These are phyloP conservation scores for Calidris pygmaea DNA, from an alignment of 2,113 vertebrate species.

Conservation along the genomic window DNA sequence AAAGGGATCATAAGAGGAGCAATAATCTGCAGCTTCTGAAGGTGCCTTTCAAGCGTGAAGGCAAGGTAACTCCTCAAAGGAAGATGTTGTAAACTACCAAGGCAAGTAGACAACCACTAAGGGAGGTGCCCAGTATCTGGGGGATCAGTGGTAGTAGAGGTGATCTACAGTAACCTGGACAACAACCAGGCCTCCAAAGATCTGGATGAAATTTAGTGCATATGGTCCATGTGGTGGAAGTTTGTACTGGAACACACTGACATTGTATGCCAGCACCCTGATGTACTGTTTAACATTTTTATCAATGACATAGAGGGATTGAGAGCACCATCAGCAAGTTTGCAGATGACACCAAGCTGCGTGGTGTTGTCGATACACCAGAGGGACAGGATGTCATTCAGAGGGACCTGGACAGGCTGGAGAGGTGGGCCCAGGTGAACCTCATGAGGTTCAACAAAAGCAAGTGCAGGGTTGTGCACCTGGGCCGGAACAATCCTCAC, in stretches of 20 bases:
- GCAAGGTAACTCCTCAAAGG: not conserved
- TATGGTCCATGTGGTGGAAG: not conserved
- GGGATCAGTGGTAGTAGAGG: not conserved
- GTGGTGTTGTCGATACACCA: too few relatives aligned
- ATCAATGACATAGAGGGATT: too few relatives aligned
- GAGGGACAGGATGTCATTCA: too few relatives aligned
- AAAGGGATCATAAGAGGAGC: not conserved
- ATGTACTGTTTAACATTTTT: too few relatives aligned
- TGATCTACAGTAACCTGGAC: not conserved
- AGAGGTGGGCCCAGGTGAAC: too few relatives aligned
- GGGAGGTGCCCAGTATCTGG: not conserved
- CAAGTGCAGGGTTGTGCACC: too few relatives aligned
- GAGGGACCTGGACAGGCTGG: too few relatives aligned
- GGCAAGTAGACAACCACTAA: not conserved
- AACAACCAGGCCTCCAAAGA: not conserved
- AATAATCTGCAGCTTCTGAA: not conserved
- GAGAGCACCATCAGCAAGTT: too few relatives aligned
- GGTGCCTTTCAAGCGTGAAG: not conserved
- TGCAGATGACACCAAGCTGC: too few relatives aligned
- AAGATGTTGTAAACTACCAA: not conserved
- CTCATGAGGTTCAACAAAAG: too few relatives aligned
- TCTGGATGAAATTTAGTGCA: not conserved
- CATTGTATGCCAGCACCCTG: not conserved
- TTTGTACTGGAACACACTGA: not conserved
- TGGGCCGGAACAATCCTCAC: too few relatives aligned